These are phyloP conservation scores for Burhinus bistriatus DNA, from an alignment of 2,113 vertebrate genomes.

Conservation along the genomic window DNA sequence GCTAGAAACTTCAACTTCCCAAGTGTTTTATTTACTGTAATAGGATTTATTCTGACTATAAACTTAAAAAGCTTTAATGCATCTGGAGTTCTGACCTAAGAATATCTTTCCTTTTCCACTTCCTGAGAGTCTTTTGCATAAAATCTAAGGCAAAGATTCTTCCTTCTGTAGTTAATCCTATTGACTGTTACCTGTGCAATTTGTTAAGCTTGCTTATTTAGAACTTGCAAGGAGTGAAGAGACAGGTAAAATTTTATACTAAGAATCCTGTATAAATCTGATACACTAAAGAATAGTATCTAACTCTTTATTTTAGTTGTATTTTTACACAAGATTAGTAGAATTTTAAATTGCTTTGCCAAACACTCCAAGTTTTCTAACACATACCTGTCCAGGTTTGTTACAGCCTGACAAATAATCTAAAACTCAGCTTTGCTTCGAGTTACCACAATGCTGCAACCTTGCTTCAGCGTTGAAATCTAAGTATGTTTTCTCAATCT, in stretches of 20 bases:
- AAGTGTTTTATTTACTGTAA: neutral
- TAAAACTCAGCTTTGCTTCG: neutral
- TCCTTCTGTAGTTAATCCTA: neutral
- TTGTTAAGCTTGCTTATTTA: neutral
- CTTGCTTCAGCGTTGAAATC: neutral
- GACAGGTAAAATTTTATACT: neutral
- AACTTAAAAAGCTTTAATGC: neutral
- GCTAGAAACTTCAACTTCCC: neutral
- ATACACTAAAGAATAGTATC: neutral
- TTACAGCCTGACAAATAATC: neutral
- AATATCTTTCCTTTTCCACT: neutral
- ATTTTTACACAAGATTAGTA: neutral
- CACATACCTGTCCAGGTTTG: neutral
- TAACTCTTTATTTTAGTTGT: neutral
- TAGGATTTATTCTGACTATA: neutral
- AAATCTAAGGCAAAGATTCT: neutral
- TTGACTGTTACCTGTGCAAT: neutral
- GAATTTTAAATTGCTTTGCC: neutral
- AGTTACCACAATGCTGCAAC: neutral
- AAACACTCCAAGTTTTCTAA: neutral
- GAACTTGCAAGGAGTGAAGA: neutral
- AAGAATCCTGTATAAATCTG: neutral
- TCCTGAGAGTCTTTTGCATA: neutral
- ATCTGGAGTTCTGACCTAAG: neutral
- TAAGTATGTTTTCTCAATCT: neutral